Evolutionary conservation across 2,888 invertebrate genomes (phyloP).

Genomic region (Melikaiella ostensackeni): DNA sequence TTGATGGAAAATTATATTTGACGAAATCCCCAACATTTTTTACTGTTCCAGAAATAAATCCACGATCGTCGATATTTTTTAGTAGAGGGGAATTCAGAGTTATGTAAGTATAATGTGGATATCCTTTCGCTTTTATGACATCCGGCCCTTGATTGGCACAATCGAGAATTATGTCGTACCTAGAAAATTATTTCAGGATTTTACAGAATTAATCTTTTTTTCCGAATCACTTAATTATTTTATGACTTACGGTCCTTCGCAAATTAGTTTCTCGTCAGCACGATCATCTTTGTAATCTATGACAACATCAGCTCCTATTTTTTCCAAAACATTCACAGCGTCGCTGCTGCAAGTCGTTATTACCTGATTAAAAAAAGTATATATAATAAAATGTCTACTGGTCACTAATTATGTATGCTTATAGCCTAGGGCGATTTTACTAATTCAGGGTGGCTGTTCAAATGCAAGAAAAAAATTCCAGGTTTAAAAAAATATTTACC

Average conservation of each 20-base stretch:
- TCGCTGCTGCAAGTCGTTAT: conserved; percentile 87
- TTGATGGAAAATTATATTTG: conserved; percentile 78
- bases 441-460: too few species aligned
- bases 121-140: conserved; percentile 79
- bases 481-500: too few species aligned
- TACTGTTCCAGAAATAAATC: conserved; percentile 82
- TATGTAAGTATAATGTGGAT: conserved; percentile 85
- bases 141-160: conserved; percentile 86
- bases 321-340: conserved; percentile 82
- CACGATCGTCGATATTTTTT: conserved; percentile 86
- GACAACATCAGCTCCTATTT: conserved; percentile 84
- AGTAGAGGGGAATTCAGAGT: conserved; percentile 91
- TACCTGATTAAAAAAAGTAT: conserved; percentile 76
- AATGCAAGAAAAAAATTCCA: too few species aligned
- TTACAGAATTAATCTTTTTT: not conserved
- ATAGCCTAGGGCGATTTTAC: too few species aligned
- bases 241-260: conserved; percentile 82
- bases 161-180: conserved; percentile 91
- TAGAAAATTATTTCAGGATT: conserved; percentile 68
- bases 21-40: conserved; percentile 81
- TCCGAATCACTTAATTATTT: conserved; percentile 3
- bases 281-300: conserved; percentile 87
- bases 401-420: too few species aligned
- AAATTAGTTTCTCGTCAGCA: conserved; percentile 80
- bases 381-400: too few species aligned